phyloP scores from a whole-genome alignment of 1,140 invertebrate species.

The Lordiphosa clarofinis region DNA sequence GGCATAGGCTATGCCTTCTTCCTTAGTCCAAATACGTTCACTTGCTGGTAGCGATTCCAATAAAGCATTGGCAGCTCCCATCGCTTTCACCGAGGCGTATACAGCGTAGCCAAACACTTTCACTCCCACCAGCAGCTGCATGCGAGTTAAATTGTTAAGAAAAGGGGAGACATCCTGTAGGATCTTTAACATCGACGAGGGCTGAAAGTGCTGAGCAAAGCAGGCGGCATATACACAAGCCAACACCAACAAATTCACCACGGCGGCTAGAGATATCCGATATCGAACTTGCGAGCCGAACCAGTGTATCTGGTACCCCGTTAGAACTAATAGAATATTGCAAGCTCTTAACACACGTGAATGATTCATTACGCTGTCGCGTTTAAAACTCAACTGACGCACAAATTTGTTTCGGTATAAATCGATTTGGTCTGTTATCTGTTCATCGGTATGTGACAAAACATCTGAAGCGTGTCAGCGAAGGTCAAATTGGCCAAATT shows the following conservation, averaged over 20 bases:
- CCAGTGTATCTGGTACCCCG: constrained; percentile 62
- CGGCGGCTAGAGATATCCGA: constrained; percentile 33
- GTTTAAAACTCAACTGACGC: constrained; percentile 12
- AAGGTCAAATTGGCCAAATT: constrained; percentile 3
- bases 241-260: constrained; percentile 40
- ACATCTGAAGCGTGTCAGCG: constrained; percentile 22
- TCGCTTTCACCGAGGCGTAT: constrained; percentile 32
- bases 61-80: constrained; percentile 31
- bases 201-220: constrained; percentile 57
- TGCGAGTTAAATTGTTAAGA: constrained; percentile 34
- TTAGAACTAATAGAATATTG: constrained; percentile 50
- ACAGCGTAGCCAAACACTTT: constrained; percentile 51
- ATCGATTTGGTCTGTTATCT: constrained; percentile 38
- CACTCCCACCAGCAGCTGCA: constrained; percentile 53
- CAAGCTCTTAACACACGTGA: constrained; percentile 47
- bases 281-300: constrained; percentile 51
- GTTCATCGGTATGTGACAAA: constrained; percentile 27
- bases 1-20: constrained; percentile 40
- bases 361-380: constrained; percentile 42
- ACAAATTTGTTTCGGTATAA: constrained; percentile 1
- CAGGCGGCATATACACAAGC: constrained; percentile 46
- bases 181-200: constrained; percentile 40
- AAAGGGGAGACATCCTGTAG: constrained; percentile 59
- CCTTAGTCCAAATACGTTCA: neutral
- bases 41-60: constrained; percentile 15